Evolutionary conservation across 2,888 invertebrate species (phyloP).

Genomic region (Catocala nupta): DNA sequence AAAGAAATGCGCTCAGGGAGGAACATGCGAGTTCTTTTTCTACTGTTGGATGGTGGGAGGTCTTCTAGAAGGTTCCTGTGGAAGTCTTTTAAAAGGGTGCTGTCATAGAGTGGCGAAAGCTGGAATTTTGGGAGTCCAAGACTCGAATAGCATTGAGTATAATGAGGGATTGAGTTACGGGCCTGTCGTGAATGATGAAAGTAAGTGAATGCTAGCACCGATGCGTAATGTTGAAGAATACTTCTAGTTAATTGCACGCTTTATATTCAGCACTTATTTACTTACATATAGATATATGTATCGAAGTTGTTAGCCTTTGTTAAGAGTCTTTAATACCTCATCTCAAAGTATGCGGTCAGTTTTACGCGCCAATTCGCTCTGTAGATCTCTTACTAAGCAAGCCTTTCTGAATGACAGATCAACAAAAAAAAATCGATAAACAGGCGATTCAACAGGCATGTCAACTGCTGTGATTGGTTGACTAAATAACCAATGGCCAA

Average conservation of each 20-base stretch:
- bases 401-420: too few relatives aligned
- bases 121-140: slow-evolving; percentile 88
- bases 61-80: slow-evolving; percentile 94
- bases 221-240: slow-evolving; percentile 56
- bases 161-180: slow-evolving; percentile 90
- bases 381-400: too few relatives aligned
- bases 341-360: too few relatives aligned
- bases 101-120: slow-evolving; percentile 93
- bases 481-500: too few relatives aligned
- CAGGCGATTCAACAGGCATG: too few relatives aligned
- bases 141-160: slow-evolving; percentile 88
- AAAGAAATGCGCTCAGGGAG: slow-evolving; percentile 90
- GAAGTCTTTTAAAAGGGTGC: slow-evolving; percentile 94
- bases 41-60: slow-evolving; percentile 97
- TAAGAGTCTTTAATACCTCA: too few relatives aligned
- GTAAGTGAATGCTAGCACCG: slow-evolving; percentile 86
- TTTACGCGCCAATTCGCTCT: not conserved
- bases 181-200: slow-evolving; percentile 92
- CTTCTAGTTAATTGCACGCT: slow-evolving; percentile 45
- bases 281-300: not conserved
- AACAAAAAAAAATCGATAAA: too few relatives aligned
- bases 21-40: slow-evolving; percentile 96
- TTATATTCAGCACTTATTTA: slow-evolving; percentile 38
- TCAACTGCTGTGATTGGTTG: too few relatives aligned
- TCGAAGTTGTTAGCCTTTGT: not conserved